Base-by-base conservation (phyloP, 2,797 vertebrate genomes). In the Orestias chungarensis region DNA sequence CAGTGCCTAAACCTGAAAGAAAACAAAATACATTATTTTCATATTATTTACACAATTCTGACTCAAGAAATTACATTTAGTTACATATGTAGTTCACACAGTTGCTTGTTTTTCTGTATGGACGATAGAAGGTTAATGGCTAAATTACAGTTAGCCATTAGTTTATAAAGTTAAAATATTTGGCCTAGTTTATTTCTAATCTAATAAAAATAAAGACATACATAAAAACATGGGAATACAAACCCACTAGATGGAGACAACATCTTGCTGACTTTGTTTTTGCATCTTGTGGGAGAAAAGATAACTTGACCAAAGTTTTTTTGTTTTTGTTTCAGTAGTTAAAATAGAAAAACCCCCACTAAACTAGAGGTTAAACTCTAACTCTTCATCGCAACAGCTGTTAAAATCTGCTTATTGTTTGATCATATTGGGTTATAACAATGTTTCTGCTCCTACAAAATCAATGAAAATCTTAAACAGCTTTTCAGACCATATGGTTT, bases 181-280 rank as follows among this genome's bases (percentile, higher is more conserved):
- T 7, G 73, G 64, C 72, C 50, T 27, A 47, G 55, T 35, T 82
- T 73, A 15, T 12, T 82, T 81, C 67, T 79, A 20, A 27, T 1
- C 0, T 40, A 3, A 42, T 23, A 38, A 10, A 42, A 12, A 3
- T 40, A 42, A 42, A 42, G 12, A 38, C 4, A 38, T 4, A 38
- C 17, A 47, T 20, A 20, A 20, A 47, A 20, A 4, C 1, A 6
- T 20, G 7, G 8, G 8, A 3, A 42, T 23, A 38, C 1, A 42
- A 12, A 3, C 38, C 38, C 85, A 84, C 78, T 70, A 88, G 89
- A 86, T 82, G 83, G 87, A 73, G 83, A 85, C 70, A 83, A 29
- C 33, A 52, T n/a, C 64, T 67, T 18, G 52, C 17, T 49, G 17
- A 5, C 42, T 46, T 62, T 8, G 18, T 20, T 35, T n/a, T 20